Evolutionary conservation across 1,140 invertebrate species (phyloP).

Genomic region (Hermetia illucens): DNA sequence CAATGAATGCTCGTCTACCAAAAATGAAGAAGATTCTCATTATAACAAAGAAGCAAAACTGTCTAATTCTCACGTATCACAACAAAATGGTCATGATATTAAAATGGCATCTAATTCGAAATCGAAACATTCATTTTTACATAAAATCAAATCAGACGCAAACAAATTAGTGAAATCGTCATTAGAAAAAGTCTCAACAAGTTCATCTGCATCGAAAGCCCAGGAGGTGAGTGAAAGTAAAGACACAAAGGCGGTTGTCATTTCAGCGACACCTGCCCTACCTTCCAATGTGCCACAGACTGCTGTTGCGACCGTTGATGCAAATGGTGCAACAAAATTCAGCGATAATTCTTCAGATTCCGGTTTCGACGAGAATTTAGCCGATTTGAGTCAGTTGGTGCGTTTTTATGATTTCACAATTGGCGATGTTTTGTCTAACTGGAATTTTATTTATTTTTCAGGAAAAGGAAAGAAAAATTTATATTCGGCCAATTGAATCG

Average conservation of each 20-base stretch:
- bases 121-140: conserved; percentile 4
- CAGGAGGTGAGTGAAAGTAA: conserved; percentile 7
- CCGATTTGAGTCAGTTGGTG: too few species aligned
- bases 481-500: too few species aligned
- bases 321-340: conserved; percentile 29
- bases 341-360: conserved; percentile 50
- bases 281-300: too few species aligned
- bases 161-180: conserved; percentile 11
- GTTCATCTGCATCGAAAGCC: conserved; percentile 6
- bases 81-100: conserved; percentile 3
- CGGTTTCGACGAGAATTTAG: conserved; percentile 46
- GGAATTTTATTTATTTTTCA: too few species aligned
- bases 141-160: conserved; percentile 10
- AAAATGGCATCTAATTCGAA: conserved; percentile 2
- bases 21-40: not conserved
- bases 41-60: not conserved
- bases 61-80: conserved; percentile 1
- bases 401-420: too few species aligned
- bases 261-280: too few species aligned
- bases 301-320: too few species aligned
- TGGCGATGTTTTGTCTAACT: too few species aligned
- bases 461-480: too few species aligned
- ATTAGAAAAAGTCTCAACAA: conserved; percentile 7
- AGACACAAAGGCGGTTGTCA: too few species aligned
- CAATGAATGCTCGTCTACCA: not conserved